phyloP scores from a whole-genome alignment of 2,113 vertebrate genomes.

The Paratilapia polleni region DNA sequence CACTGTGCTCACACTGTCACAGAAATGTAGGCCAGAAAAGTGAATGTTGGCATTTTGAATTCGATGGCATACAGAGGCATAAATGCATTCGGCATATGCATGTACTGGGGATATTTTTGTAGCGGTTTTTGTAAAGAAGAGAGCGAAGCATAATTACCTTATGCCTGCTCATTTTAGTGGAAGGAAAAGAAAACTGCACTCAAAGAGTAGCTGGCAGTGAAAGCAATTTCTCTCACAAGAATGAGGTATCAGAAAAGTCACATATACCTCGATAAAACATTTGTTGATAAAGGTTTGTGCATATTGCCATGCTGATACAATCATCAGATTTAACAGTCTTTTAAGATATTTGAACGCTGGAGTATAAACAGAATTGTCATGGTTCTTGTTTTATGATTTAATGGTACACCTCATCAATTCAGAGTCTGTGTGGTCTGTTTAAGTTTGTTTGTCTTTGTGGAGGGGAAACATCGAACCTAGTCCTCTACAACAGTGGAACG shows the following conservation, averaged over 20 bases:
- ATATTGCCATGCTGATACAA: background rate
- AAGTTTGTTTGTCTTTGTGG: slow-evolving; percentile 38
- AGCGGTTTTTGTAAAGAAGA: background rate
- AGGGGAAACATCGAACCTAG: slow-evolving; percentile 11
- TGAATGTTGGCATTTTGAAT: slow-evolving; percentile 25
- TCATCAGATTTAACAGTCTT: slow-evolving; percentile 14
- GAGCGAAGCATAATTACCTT: slow-evolving; percentile 14
- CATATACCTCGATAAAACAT: slow-evolving; percentile 12
- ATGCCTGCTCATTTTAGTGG: slow-evolving; percentile 12
- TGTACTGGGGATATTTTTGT: slow-evolving; percentile 23
- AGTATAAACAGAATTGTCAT: slow-evolving; percentile 3
- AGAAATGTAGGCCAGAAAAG: slow-evolving; percentile 7
- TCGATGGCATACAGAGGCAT: background rate
- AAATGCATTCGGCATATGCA: slow-evolving; percentile 17
- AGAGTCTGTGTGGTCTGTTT: slow-evolving; percentile 13
- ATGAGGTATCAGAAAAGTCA: slow-evolving; percentile 10
- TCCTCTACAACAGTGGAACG: slow-evolving; percentile 37
- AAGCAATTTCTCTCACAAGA: background rate
- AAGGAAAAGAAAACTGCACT: background rate
- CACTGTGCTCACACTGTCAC: background rate
- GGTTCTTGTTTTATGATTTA: slow-evolving; percentile 29
- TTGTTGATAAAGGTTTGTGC: slow-evolving; percentile 1
- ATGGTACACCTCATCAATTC: slow-evolving; percentile 29
- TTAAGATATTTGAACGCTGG: background rate
- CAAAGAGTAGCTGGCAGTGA: background rate